Evolutionary conservation across 2,113 vertebrate species (phyloP), one percentile per base, ranked within the genome.

Genomic region (Abramis brama): DNA sequence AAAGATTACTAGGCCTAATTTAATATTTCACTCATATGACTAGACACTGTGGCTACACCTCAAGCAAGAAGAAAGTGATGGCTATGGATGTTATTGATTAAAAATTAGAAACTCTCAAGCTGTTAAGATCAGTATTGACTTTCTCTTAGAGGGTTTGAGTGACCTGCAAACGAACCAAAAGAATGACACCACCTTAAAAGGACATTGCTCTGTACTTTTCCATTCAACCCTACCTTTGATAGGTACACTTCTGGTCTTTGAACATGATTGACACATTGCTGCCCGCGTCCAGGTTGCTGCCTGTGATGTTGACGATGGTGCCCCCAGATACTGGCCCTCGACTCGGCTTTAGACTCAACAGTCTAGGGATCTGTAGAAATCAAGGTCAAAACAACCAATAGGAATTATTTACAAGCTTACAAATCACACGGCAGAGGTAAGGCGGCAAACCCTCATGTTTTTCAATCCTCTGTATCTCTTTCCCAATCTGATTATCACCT

Each of bases 211-310:
- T 64, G 85, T 39, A 70, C 47, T 12, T 23, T 52, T 71, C 77
- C 39, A 66, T 47, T 10, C 30, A 73, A 79, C 55, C 12, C 21
- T 93, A 99, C 98, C 96, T 97, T 93, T 97, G 96, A 92, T 96
- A 98, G 87, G 97, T 95, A 90, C 98, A 99, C 2, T 96, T 97
- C 66, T 98, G 96, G 82, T 95, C 92, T 82, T 97, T 98, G 15
- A 99, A 97, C 91, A 95, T 96, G 89, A 99, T 95, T 1, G 96
- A 96, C 91, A 99, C 97, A 0, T 97, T 97, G 93, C 98, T 99
- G 83, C 98, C 98, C 0, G 98, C 97, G 0, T 98, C 98, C 78
- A 99, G 94, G 92, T 99, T 97, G 92, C 95, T 97, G 84, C 98
- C 98, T 0, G 95, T 97, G 90, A 99, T 98, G 75, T 98, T 99